Conservation (phyloP, 2,888 invertebrate species). For the Alloplasta piceator region DNA sequence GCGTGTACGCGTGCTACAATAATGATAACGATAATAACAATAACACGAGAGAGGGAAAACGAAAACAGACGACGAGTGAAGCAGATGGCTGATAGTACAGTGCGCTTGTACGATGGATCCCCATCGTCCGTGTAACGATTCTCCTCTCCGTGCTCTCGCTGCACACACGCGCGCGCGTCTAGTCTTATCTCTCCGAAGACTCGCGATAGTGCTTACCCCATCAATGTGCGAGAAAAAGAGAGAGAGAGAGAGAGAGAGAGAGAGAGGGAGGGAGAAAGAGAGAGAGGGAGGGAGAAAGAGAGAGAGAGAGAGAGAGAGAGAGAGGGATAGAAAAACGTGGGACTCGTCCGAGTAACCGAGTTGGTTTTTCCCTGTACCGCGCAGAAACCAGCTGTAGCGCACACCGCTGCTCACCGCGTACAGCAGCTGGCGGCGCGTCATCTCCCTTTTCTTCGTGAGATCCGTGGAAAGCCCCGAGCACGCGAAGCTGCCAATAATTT, state of each 20-base stretch:
- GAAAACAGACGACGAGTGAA: conserved; percentile 31
- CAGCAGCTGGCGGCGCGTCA: too few species aligned
- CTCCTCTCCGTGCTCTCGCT: not conserved
- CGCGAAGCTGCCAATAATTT: too few species aligned
- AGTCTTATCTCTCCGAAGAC: conserved; percentile 56
- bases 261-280: not conserved
- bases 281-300: conserved; percentile 9
- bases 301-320: conserved; percentile 7
- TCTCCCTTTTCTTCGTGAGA: too few species aligned
- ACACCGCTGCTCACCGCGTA: too few species aligned
- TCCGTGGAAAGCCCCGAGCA: conserved; percentile 47
- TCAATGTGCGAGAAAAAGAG: conserved; percentile 14
- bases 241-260: conserved; percentile 10
- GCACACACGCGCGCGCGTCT: conserved; percentile 17
- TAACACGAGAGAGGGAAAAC: conserved; percentile 2
- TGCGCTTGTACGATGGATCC: conserved; percentile 59
- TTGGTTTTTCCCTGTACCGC: conserved; percentile 10
- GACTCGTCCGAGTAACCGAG: conserved; percentile 44
- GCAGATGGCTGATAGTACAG: conserved; percentile 63
- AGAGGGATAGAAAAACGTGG: too few species aligned
- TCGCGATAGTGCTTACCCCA: conserved; percentile 48
- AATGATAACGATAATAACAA: too few species aligned
- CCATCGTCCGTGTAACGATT: conserved; percentile 42
- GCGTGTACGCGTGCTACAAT: too few species aligned
- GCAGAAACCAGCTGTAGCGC: conserved; percentile 54